Percentiles rank a stretch among this genome's conserved stretches.
These are phyloP conservation scores for Cerastis rubricosa DNA, from an alignment of 2,888 invertebrate species.

Conservation along the genomic window DNA sequence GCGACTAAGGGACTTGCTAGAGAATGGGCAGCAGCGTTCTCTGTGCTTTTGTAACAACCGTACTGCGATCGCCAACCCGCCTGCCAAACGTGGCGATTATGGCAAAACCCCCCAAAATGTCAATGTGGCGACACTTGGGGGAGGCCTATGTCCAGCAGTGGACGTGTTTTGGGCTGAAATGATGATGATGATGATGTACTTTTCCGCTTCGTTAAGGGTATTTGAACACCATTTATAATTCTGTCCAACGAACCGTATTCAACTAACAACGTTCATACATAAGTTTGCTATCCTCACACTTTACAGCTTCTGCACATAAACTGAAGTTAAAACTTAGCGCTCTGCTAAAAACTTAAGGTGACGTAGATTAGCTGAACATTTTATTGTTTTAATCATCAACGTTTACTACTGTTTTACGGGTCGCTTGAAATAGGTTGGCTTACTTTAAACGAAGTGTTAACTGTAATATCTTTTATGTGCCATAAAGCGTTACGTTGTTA, in stretches of 20 bases:
- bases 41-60: too few species aligned
- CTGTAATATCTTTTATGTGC: constrained; percentile 36
- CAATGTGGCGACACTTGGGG: too few species aligned
- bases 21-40: too few species aligned
- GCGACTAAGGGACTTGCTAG: too few species aligned
- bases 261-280: not conserved
- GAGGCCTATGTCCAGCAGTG: too few species aligned
- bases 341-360: constrained; percentile 30
- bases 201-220: too few species aligned
- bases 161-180: too few species aligned
- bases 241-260: not conserved
- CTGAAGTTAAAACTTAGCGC: constrained; percentile 35
- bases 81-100: too few species aligned
- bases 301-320: constrained; percentile 26
- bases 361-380: constrained; percentile 40
- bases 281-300: not conserved
- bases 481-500: constrained; percentile 40
- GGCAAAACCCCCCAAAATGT: too few species aligned
- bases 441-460: constrained; percentile 40
- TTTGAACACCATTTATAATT: not conserved
- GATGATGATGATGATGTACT: too few species aligned
- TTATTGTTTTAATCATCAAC: constrained; percentile 57
- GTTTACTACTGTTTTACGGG: constrained; percentile 49
- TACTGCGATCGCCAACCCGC: too few species aligned
- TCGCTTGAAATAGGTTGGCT: constrained; percentile 32